Evolutionary conservation across 2,113 vertebrate genomes (phyloP).

Genomic region (Nycticorax nycticorax): DNA sequence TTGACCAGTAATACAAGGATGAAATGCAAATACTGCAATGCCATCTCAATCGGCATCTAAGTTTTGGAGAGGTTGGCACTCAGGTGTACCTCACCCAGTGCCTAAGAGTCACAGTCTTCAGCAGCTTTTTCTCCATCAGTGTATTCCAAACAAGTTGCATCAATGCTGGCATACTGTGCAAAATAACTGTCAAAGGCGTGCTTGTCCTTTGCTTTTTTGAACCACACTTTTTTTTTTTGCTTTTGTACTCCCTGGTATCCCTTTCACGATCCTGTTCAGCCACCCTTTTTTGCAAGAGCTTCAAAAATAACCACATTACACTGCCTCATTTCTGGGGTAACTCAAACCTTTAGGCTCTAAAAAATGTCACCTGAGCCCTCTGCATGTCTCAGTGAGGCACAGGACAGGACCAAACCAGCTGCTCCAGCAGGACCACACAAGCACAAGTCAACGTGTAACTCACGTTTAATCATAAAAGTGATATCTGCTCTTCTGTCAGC

Average conservation of each 20-base stretch:
- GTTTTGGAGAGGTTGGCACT: not conserved
- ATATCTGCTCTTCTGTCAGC: not conserved
- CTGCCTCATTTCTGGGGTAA: not conserved
- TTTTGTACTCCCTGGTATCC: not conserved
- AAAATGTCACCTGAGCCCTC: not conserved
- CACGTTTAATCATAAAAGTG: not conserved
- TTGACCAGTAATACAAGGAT: not conserved
- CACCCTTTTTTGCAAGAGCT: not conserved
- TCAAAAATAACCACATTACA: not conserved
- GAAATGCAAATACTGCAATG: not conserved
- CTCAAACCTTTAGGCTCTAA: not conserved
- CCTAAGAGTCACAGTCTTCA: not conserved
- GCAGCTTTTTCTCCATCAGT: not conserved
- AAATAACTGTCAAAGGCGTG: not conserved
- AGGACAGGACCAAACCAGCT: not conserved
- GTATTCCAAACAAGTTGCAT: not conserved
- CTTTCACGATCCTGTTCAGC: not conserved
- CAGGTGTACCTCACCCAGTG: not conserved
- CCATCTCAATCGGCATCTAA: not conserved
- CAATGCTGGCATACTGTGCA: fast-evolving
- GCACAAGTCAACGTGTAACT: fast-evolving
- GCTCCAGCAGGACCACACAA: not conserved
- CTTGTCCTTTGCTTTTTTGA: not conserved
- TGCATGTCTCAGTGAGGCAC: not conserved
- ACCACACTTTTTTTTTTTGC: not conserved